phyloP scores from a whole-genome alignment of 2,797 vertebrate genomes.

The Megaceryle alcyon region DNA sequence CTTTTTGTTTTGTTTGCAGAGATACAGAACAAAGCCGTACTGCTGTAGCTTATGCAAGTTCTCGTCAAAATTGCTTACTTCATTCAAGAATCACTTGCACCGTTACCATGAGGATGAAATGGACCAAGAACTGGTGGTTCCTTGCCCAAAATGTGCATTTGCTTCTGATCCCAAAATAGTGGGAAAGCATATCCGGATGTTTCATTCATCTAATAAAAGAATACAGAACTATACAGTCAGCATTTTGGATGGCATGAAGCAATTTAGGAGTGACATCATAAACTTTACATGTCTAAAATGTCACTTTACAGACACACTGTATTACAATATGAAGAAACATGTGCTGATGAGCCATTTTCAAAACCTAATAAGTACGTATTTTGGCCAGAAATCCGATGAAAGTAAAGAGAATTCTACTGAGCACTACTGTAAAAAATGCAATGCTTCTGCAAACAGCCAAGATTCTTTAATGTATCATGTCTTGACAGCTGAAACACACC shows the following conservation, averaged over 20 bases:
- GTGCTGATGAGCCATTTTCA: conserved; percentile 91
- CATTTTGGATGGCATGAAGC: conserved; percentile 77
- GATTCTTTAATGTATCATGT: conserved; percentile 95
- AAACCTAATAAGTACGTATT: conserved; percentile 84
- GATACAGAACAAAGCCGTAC: conserved; percentile 89
- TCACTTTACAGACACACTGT: conserved; percentile 85
- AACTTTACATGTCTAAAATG: conserved; percentile 90
- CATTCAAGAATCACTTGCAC: conserved; percentile 89
- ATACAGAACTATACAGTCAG: conserved; percentile 75
- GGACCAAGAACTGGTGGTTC: conserved; percentile 85
- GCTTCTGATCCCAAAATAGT: conserved; percentile 86
- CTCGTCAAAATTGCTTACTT: conserved; percentile 87
- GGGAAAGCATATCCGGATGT: conserved; percentile 89
- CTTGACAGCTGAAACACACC: conserved; percentile 89
- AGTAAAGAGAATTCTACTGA: conserved; percentile 42
- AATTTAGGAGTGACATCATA: conserved; percentile 73
- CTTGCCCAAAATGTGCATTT: conserved; percentile 90
- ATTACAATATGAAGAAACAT: conserved; percentile 95
- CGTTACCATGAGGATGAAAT: conserved; percentile 89
- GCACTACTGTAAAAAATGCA: conserved; percentile 93
- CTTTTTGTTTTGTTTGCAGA: conserved; percentile 79
- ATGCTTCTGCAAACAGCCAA: conserved; percentile 82
- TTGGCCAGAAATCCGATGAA: conserved; percentile 79
- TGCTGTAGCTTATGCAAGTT: conserved; percentile 95
- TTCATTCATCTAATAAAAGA: conserved; percentile 81